Evolutionary conservation across 2,797 vertebrate genomes (phyloP).

Genomic region (Protonibea diacanthus): DNA sequence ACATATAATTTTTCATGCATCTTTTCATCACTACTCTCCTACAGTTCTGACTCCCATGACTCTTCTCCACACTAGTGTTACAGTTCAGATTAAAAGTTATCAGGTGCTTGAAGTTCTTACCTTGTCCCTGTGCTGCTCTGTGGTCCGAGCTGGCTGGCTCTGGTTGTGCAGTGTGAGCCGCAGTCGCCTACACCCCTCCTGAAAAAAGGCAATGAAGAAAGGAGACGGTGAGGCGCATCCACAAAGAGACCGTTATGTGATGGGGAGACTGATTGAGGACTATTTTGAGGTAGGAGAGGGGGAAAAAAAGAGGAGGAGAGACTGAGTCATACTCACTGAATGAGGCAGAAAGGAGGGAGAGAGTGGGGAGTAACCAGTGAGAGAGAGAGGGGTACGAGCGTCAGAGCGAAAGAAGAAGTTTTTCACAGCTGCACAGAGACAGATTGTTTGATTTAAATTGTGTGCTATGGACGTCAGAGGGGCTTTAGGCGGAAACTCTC

Average conservation of each 20-base stretch:
- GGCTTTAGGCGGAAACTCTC: conserved; percentile 73
- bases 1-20: neutral
- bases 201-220: conserved; percentile 45
- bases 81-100: neutral
- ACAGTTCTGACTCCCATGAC: neutral
- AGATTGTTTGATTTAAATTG: conserved; percentile 79
- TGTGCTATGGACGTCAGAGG: conserved; percentile 73
- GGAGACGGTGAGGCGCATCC: conserved; percentile 56
- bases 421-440: conserved; percentile 70
- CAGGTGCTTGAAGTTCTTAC: conserved; percentile 75
- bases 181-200: conserved; percentile 89
- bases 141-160: conserved; percentile 70
- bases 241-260: conserved; percentile 81
- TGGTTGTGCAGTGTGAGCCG: conserved; percentile 89
- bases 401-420: conserved; percentile 71
- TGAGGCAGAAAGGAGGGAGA: conserved; percentile 42
- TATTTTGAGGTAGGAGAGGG: conserved; percentile 68
- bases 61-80: neutral
- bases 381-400: conserved; percentile 44
- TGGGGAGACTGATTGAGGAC: conserved; percentile 62
- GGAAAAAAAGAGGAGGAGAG: conserved; percentile 77
- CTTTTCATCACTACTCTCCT: neutral
- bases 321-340: conserved; percentile 79
- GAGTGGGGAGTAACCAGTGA: conserved; percentile 48
- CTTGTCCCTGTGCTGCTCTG: conserved; percentile 86